Conservation (phyloP, 2,113 vertebrate species). For the Coptodon bakossiorum region DNA sequence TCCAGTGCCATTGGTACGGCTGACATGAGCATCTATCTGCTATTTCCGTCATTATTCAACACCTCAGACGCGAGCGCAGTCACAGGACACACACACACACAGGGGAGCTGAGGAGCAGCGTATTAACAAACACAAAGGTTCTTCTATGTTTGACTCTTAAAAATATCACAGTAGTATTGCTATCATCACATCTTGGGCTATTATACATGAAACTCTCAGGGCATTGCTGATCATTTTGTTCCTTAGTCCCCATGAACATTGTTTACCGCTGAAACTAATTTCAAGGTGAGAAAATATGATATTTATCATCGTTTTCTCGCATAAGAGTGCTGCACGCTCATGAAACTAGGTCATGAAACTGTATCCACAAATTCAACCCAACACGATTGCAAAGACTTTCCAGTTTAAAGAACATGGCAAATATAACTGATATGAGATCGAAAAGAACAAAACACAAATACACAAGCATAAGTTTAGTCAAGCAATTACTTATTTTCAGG, state of each 20-base stretch:
- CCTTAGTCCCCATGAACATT: background rate
- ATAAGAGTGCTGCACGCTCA: background rate
- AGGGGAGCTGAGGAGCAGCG: background rate
- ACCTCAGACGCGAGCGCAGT: constrained; percentile 61
- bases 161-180: background rate
- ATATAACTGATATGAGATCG: background rate
- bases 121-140: constrained; percentile 18
- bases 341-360: background rate
- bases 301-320: background rate
- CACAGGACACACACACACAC: constrained; percentile 34
- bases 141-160: background rate
- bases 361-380: background rate
- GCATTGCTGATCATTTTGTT: background rate
- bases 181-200: background rate
- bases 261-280: background rate
- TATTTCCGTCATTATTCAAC: constrained; percentile 75
- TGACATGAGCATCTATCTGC: constrained; percentile 66
- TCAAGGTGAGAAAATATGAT: background rate
- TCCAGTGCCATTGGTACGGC: constrained; percentile 67
- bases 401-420: background rate
- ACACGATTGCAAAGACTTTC: background rate
- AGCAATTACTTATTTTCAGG: background rate
- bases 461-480: background rate
- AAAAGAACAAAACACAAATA: background rate
- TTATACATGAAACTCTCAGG: background rate